Evolutionary conservation across 2,888 invertebrate genomes (phyloP), one percentile per base, ranked within the genome.

Genomic region (Ornithoptera priamus): DNA sequence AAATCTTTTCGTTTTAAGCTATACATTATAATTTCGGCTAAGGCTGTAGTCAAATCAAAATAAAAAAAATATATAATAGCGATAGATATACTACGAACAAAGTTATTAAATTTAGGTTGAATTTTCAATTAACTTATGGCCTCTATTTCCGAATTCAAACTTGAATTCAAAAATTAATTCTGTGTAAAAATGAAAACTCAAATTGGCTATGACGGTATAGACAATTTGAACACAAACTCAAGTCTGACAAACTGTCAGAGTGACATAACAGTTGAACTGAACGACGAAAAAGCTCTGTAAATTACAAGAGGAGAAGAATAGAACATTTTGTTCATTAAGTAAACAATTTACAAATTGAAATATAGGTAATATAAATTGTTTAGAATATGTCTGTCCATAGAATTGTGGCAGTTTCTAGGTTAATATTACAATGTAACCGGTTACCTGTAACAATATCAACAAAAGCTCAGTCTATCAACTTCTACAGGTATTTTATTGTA

Each of bases 311-410:
- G 20, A 57, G 20, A 57, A 57, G 7, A 50, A 39, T 39, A 36
- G 30, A 39, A 60, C 10, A 17, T 36, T 60, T 30, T 39, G 36
- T 17, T n/a, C 6, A 60, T n/a, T 24, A 60, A 6, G 17, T 50
- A 59, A 59, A 59, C 17, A 17, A 30, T 24, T 30, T 30, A 59
- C 24, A 30, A 18, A 30, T 30, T 59, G 59, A 30, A 22, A 58
- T n/a, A 58, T 17, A 17, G 0, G 30, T 24, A 15, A 30, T 59
- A 20, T 71, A 22, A 70, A 71, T 56, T 57, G 12, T 15, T 50
- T 50, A 2, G 39, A 81, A 60, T 71, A 87, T 88, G 88, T 76
- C 81, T 75, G 76, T 87, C 59, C 79, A 80, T 70, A 84, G 81
- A 76, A 76, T 87, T 70, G 74, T 79, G 60, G 72, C 82, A 22